Base-by-base conservation (phyloP, 2,888 invertebrate species). In the Antheraea assamensis region DNA sequence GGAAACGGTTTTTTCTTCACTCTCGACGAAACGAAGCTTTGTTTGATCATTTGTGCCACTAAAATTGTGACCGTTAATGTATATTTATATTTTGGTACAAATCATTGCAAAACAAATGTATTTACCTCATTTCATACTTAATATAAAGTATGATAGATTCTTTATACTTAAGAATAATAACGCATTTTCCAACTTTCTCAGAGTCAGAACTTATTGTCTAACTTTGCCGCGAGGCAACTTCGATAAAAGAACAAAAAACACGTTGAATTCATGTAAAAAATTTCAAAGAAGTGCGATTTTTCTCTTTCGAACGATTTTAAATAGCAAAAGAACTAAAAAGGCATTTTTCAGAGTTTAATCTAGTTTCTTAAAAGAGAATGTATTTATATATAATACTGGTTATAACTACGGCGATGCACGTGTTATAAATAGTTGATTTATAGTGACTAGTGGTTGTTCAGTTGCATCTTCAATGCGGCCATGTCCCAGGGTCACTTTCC, bases 181-280 rank as follows among this genome's bases (percentile, higher is more conserved):
- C 19, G 31, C 21, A 35, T 68, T 68, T 68, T 35, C n/a, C n/a
- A 68, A 68, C 31, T 68, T 68, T 35, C n/a, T 10, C 31, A 21
- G n/a, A 70, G 70, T 73, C 35, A 52, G 55, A n/a, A 35, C n/a
- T 72, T 24, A 10, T 24, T 24, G 24, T 13, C 13, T 75, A 73
- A 70, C 75, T 75, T 71, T 71, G 70, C 75, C 73, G 47, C 72
- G 74, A 71, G 76, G 76, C 74, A 74, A 74, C 75, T 76, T 77
- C 70, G 76, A 76, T 73, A 58, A 70, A 73, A 73, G 70, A 70
- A 79, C 76, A 77, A 75, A 77, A 75, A 80, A 52, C 24, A 79
- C 80, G 74, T 75, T 76, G 81, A 75, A 81, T 81, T 81, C 79
- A 80, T 78, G 79, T 79, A 76, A 78, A 78, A 75, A 75, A 76